Evolutionary conservation across 2,113 vertebrate genomes (phyloP), one percentile per base, ranked within the genome.

Genomic region (Phrynosoma platyrhinos): DNA sequence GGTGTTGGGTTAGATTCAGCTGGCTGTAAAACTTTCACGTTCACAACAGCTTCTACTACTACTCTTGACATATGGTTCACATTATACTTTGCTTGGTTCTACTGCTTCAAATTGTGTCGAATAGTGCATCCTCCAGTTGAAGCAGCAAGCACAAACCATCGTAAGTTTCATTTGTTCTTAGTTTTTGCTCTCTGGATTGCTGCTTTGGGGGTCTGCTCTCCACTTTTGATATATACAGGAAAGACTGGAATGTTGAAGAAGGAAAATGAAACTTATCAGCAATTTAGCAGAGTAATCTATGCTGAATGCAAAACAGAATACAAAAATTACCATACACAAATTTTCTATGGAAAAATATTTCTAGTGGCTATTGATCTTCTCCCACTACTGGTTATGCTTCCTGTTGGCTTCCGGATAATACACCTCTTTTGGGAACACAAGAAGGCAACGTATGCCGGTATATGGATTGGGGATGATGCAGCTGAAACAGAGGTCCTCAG

Each of bases 381-480:
- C 53, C 88, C 95, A 9, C 90, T 97, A 83, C 84, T 88, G 30
- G 25, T 88, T 83, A 94, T 96, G 83, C 62, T 92, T 23, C 90
- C 95, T 84, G 10, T 95, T 23, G 91, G 80, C 90, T 92, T 93
- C 93, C 85, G 90, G 81, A 95, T 92, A 90, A 71, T 85, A 68
- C 68, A 93, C 69, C 89, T 90, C 23, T 88, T 96, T 87, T 92
- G n/a, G 20, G 87, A 95, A 92, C 82, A 88, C 20, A 93, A 58
- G 69, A 94, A 92, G 21, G 87, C 91, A 91, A 90, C 52, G 42
- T 96, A 91, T 93, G 92, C 87, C 23, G 55, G 90, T 79, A 95
- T 96, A 89, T 97, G 96, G 96, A 91, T 96, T 75, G 93, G 96
- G 58, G 89, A 94, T 3, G 90, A 95, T 92, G 88, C 92, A 90